These are phyloP conservation scores for Lindbergichthys nudifrons DNA, from an alignment of 2,797 vertebrate genomes.

Conservation along the genomic window DNA sequence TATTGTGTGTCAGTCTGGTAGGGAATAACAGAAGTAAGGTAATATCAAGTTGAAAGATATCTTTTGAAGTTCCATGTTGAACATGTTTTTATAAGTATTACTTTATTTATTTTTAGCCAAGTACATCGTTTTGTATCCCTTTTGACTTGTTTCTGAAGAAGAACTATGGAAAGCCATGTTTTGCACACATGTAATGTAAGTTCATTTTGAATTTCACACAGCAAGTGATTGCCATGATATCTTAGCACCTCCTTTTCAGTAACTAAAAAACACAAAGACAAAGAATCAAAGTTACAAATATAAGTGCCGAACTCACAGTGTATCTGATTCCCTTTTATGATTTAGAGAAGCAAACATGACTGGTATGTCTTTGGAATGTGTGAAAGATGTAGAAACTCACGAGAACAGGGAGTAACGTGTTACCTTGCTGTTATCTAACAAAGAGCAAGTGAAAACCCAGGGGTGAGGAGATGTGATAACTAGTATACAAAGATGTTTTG, in stretches of 20 bases:
- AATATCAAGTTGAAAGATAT: not conserved
- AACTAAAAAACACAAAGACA: not conserved
- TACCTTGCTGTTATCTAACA: not conserved
- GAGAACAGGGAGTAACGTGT: not conserved
- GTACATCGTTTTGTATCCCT: not conserved
- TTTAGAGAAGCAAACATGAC: not conserved
- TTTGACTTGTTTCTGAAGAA: not conserved
- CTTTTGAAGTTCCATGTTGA: too few species aligned
- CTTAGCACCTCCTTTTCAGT: not conserved
- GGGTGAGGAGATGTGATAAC: not conserved
- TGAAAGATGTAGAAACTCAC: not conserved
- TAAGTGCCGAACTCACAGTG: not conserved
- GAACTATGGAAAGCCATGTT: not conserved
- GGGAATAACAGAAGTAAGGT: not conserved
- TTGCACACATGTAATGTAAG: not conserved
- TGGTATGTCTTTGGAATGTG: not conserved
- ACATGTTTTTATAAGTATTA: not conserved
- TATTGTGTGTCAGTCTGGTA: not conserved
- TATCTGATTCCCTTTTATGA: not conserved
- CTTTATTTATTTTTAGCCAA: not conserved
- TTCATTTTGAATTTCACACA: not conserved
- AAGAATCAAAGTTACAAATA: not conserved
- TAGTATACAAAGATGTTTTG: not conserved
- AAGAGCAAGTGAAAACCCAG: constrained; percentile 1
- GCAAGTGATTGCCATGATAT: not conserved